Percentiles rank a stretch among this genome's conserved stretches.
Conservation (phyloP, 2,888 invertebrate genomes). For the Eilema caniola region DNA sequence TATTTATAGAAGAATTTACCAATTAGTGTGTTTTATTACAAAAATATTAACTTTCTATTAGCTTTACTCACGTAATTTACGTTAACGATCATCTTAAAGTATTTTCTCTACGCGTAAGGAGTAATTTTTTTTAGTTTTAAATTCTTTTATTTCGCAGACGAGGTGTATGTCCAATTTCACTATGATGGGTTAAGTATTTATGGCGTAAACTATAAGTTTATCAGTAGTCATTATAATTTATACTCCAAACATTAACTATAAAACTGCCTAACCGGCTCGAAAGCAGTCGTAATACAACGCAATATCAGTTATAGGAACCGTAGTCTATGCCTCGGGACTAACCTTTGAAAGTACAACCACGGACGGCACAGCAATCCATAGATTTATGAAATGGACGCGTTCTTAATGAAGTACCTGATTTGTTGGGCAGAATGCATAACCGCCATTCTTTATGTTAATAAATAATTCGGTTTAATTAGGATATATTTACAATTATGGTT, state of each 20-base stretch:
- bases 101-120: no score
- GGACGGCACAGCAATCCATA: slow-evolving; percentile 46
- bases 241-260: slow-evolving; percentile 33
- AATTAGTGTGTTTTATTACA: neutral
- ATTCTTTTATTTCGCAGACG: no score
- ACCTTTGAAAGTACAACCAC: slow-evolving; percentile 49
- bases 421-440: slow-evolving; percentile 57
- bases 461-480: neutral
- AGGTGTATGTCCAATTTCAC: no score
- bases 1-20: neutral
- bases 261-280: slow-evolving; percentile 43
- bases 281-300: slow-evolving; percentile 52
- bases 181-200: neutral
- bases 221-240: neutral
- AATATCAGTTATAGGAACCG: slow-evolving; percentile 39
- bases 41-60: neutral
- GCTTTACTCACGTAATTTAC: no score
- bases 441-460: slow-evolving; percentile 28
- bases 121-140: neutral
- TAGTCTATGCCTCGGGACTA: slow-evolving; percentile 57
- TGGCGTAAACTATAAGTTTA: neutral
- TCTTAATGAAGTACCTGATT: slow-evolving; percentile 62
- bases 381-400: slow-evolving; percentile 33
- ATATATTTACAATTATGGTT: neutral
- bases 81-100: no score